Evolutionary conservation across 2,113 vertebrate genomes (phyloP), one percentile per base, ranked within the genome.

Genomic region (Lagopus leucura): DNA sequence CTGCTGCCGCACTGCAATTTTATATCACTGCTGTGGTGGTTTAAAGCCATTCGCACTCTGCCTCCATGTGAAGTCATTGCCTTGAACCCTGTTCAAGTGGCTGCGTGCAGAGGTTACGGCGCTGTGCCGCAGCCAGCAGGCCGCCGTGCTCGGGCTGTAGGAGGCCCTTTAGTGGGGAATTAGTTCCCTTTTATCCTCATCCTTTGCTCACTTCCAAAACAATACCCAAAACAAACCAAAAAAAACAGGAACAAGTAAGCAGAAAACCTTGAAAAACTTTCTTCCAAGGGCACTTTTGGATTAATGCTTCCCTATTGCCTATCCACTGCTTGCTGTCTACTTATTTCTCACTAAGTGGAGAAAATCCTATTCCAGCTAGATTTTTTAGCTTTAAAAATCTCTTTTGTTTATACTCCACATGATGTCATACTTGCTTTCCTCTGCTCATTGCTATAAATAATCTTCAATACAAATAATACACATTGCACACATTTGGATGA

Each of bases 181-280:
- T 32, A 8, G 6, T 89, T 94, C 88, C 89, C 87, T 96, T 89
- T 94, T 57, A 93, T 93, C 88, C 71, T 88, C 54, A 19, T 54
- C 34, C 60, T 65, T 80, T 80, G 76, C 55, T 89, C 14, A 2
- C 45, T 92, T 75, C 47, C 57, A 88, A 94, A 93, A 92, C 73
- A 83, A 80, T 82, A 8, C 25, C 52, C 74, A 38, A 94, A 92
- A 61, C 75, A 95, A 92, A 89, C 27, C 27, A 54, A 52, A 52
- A 52, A 57, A 43, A 67, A 2, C 36, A 89, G 74, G 76, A 81
- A 17, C 36, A 94, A 95, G 6, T 63, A 84, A 89, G 82, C 20
- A 74, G 60, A 89, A 92, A 93, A 82, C 54, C 84, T 55, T 76
- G 48, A 73, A 57, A 64, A 76, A 74, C 50, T 89, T 91, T 58